Evolutionary conservation across 2,113 vertebrate genomes (phyloP).

Genomic region (mouse (Mus musculus)): DNA sequence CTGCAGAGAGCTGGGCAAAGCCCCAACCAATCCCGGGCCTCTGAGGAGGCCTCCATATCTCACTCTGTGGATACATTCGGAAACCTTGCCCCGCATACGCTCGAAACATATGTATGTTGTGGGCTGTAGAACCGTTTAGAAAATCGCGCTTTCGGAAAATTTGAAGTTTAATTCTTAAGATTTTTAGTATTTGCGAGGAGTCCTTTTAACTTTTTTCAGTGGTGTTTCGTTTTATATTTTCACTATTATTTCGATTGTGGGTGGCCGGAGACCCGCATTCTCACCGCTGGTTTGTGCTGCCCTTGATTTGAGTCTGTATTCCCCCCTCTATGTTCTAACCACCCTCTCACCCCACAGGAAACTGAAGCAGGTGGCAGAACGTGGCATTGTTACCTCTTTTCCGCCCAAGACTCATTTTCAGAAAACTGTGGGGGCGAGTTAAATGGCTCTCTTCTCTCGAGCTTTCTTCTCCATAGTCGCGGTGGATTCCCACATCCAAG

Average conservation of each 20-base stretch:
- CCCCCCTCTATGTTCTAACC: background rate
- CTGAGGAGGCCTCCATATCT: background rate
- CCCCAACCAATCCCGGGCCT: background rate
- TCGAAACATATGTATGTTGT: background rate
- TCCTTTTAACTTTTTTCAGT: background rate
- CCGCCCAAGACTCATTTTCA: background rate
- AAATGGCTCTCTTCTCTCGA: background rate
- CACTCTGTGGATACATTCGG: background rate
- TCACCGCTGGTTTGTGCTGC: rapidly evolving
- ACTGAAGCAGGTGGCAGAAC: background rate
- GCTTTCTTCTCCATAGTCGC: background rate
- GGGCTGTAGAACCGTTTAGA: background rate
- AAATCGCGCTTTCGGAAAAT: background rate
- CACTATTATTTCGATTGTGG: background rate
- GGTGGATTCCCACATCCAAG: background rate
- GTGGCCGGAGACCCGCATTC: background rate
- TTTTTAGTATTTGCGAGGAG: background rate
- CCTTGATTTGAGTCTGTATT: background rate
- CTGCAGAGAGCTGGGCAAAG: background rate
- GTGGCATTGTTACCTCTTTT: background rate
- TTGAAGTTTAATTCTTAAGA: background rate
- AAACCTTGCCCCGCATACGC: background rate
- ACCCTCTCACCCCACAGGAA: background rate
- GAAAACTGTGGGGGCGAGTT: background rate
- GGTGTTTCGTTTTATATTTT: background rate